A percentile compares a stretch with the other conserved stretches of the same genome.
Evolutionary conservation across 2,888 invertebrate species (phyloP).

Genomic region (Carpatolechia fugitivella): DNA sequence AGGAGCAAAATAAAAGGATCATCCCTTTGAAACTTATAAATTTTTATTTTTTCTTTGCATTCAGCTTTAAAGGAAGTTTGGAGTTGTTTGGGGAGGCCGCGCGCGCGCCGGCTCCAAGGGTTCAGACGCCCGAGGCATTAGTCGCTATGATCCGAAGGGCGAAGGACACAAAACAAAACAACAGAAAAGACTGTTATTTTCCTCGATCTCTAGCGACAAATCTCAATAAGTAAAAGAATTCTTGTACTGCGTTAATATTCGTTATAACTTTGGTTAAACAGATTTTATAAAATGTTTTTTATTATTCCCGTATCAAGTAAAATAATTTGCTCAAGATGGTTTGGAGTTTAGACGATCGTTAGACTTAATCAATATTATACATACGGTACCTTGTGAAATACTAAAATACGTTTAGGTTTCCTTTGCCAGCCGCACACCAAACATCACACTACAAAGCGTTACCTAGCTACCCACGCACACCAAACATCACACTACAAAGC

Average conservation of each 20-base stretch:
- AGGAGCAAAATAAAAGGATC: constrained; percentile 56
- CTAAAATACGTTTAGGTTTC: too few relatives aligned
- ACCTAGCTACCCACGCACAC: neutral
- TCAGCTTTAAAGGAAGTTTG: constrained; percentile 59
- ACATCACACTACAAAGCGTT: neutral
- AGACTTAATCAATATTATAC: too few relatives aligned
- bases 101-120: constrained; percentile 27
- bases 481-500: neutral
- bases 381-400: too few relatives aligned
- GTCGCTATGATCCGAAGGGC: constrained; percentile 23
- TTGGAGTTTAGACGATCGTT: too few relatives aligned
- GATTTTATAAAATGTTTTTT: too few relatives aligned
- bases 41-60: constrained; percentile 58
- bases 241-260: neutral
- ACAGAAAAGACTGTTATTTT: constrained; percentile 16
- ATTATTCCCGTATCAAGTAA: too few relatives aligned
- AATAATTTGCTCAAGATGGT: too few relatives aligned
- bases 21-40: constrained; percentile 66
- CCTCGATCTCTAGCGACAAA: neutral
- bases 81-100: constrained; percentile 54
- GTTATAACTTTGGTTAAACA: too few relatives aligned
- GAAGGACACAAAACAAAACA: constrained; percentile 34
- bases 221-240: neutral
- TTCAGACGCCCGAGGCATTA: constrained; percentile 37
- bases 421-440: neutral